Evolutionary conservation across 2,113 vertebrate genomes (phyloP), one percentile per base, ranked within the genome.

Genomic region (Vireo altiloquus): DNA sequence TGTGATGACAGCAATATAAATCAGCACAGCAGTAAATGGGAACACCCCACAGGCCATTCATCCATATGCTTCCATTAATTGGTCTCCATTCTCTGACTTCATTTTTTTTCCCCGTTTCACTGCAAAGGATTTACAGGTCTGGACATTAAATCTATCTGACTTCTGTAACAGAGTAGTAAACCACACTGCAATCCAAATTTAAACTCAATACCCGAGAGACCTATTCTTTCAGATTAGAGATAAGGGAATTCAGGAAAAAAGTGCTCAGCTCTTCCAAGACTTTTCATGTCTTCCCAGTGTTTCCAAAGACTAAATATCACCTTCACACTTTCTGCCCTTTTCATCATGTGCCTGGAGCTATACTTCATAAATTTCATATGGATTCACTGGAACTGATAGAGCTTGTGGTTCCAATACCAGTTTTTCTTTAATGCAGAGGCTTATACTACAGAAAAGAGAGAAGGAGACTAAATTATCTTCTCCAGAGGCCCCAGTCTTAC

Each of bases 1-100:
- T 91, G 33, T 13, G 8, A 80, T 85, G 78, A 74, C 82, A 96
- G 35, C 82, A 76, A 46, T 78, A 87, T 87, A 85, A 89, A 94
- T 89, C 81, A 87, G 42, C 47, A 46, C 49, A 76, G 87, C 57
- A 65, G 50, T 87, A 92, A 94, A 39, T 80, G 82, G 94, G 84
- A 95, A 82, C 76, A 79, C 35, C 52, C 59, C 69, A 65, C 63
- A 57, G 82, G 57, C 61, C 46, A 40, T 54, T 89, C 89, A 85
- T 44, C 57, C 3, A 1, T 64, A 65, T 1, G 2, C 49, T 91
- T 78, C 74, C 75, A 77, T 80, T 74, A 92, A 46, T 19, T 56
- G 11, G 4, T 61, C 61, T 82, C 72, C 27, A 31, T 82, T 90
- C 42, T 79, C 30, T 54, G 74, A 59, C 46, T 77, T 76, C 35